A percentile compares a stretch with the other conserved stretches of the same genome.
phyloP scores from a whole-genome alignment of 64 coral and sea anemone genomes.

The Porites lutea region DNA sequence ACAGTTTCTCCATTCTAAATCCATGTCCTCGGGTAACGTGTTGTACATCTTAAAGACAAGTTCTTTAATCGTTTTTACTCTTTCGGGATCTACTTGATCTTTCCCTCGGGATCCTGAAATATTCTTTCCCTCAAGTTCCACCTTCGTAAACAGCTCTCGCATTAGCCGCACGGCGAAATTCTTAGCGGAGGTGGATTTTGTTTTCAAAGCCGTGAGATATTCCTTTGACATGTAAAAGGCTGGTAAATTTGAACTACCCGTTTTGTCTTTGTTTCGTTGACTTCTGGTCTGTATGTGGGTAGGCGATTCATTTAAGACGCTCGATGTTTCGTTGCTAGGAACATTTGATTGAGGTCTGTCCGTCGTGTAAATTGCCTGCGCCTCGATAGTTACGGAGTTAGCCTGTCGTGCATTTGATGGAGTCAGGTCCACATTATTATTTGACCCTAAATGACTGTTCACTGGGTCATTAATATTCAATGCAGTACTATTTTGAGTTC shows the following conservation, averaged over 20 bases:
- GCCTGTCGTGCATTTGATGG: background rate
- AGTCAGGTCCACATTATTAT: too few species aligned
- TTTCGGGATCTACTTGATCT: conserved; percentile 33
- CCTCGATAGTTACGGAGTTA: background rate
- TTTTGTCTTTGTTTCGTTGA: too few species aligned
- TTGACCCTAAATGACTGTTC: background rate
- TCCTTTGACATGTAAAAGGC: background rate
- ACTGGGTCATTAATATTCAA: too few species aligned
- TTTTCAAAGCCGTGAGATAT: background rate
- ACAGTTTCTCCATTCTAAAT: conserved; percentile 19
- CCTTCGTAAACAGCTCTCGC: conserved; percentile 16
- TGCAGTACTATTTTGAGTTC: too few species aligned
- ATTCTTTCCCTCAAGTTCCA: conserved; percentile 24
- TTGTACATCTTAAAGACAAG: conserved; percentile 43
- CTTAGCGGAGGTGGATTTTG: background rate
- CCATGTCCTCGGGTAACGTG: conserved; percentile 9
- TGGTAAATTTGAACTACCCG: background rate
- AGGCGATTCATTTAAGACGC: too few species aligned
- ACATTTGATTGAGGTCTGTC: background rate
- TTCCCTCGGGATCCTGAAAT: conserved; percentile 23
- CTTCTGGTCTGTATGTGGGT: too few species aligned
- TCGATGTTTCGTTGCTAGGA: background rate
- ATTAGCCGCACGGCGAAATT: conserved; percentile 31
- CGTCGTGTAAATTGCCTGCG: background rate
- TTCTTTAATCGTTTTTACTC: conserved; percentile 32